Base-by-base conservation (phyloP, 2,113 vertebrate genomes). In the Acrocephalus kingi region DNA sequence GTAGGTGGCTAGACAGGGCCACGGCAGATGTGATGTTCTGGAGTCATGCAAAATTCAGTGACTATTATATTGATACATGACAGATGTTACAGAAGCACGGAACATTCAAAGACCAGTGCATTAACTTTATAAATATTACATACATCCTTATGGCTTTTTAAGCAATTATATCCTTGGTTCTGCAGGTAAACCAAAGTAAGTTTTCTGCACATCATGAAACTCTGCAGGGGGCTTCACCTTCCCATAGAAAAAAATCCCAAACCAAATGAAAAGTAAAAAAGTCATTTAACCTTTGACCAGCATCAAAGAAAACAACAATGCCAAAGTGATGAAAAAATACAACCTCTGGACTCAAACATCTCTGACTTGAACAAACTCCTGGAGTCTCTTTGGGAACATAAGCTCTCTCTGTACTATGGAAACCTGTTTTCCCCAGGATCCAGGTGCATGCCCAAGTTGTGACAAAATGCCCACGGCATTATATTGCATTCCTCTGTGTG, bases 111-210 rank as follows among this genome's bases (percentile, higher is more conserved):
- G 69, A 87, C 35, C 24, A 72, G 66, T 87, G 45, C 87, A 91
- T 95, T 91, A 91, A 84, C 92, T 89, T 91, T 25, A 91, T 93
- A 82, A 96, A 94, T 96, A 89, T 85, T 96, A 56, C 27, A 96
- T 68, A 58, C 27, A 64, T 18, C 71, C 81, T 93, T 87, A 91
- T 52, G 87, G 92, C 49, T 67, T 81, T 91, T 84, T 90, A 35
- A 91, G 66, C 56, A 61, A 72, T 74, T 91, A 56, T 68, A 68
- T 72, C 8, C 62, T 51, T 52, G 27, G 33, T 43, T 82, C 77
- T 56, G 23, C 9, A 87, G 35, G 66, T 84, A 95, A 84, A 87
- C 35, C 35, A 52, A 35, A 56, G 31, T 11, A 56, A 69, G 28
- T 78, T 74, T 91, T 59, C 68, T 78, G 48, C 3, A 7, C 12